phyloP scores from a whole-genome alignment of 2,113 vertebrate genomes.

The Alligator sinensis region DNA sequence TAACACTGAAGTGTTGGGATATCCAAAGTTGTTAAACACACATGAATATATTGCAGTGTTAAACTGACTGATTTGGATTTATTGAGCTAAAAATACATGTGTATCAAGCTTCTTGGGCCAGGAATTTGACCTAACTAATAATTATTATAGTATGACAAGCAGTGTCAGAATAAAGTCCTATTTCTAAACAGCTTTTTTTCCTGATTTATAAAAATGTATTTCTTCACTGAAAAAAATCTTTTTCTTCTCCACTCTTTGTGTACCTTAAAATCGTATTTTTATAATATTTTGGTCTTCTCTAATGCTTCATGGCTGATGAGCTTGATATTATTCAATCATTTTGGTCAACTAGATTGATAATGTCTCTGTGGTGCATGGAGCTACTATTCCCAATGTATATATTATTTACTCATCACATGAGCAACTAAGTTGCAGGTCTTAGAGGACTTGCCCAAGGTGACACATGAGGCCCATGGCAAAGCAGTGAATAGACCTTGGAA shows the following conservation, averaged over 20 bases:
- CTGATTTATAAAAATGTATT: not conserved
- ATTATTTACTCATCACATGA: too few species aligned
- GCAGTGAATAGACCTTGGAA: not conserved
- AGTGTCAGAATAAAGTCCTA: not conserved
- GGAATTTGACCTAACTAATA: not conserved
- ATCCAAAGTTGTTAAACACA: not conserved
- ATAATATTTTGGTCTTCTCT: not conserved
- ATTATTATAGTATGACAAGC: not conserved
- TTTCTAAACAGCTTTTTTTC: not conserved
- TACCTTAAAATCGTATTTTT: not conserved
- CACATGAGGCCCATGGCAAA: fast-evolving
- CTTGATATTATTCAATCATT: not conserved
- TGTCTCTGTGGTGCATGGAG: too few species aligned
- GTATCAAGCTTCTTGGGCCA: not conserved
- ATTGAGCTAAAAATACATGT: too few species aligned
- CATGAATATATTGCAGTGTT: not conserved
- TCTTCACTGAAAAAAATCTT: not conserved
- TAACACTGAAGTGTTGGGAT: not conserved
- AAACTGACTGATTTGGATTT: not conserved
- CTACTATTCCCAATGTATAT: too few species aligned
- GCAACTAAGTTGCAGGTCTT: not conserved
- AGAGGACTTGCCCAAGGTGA: not conserved
- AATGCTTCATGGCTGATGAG: not conserved
- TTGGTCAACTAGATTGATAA: not conserved
- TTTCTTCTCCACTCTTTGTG: not conserved